Evolutionary conservation across 2,888 invertebrate species (phyloP), one percentile per base, ranked within the genome.

Genomic region (Ochropleura leucogaster): DNA sequence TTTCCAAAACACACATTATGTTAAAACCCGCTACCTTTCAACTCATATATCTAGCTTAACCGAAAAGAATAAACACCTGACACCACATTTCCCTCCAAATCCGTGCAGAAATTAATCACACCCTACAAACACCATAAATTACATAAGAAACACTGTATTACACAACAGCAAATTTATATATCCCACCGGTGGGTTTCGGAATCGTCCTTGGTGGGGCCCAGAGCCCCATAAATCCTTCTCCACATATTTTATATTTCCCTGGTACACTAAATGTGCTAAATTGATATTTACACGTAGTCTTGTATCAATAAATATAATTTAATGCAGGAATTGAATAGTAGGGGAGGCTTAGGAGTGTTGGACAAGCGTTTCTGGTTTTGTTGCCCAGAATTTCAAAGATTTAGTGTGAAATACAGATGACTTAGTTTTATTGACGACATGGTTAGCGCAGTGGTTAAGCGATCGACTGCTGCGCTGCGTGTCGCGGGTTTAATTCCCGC

Each of bases 161-260:
- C 79, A 87, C 68, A 79, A 73, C 84, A 84, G 71, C 65, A 74
- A 79, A 87, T 87, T 83, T 85, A 87, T 87, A 74, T 76, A 79
- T 80, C 81, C 83, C 81, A 81, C 62, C 69, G 78, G 62, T 68
- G 83, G 80, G 85, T 46, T 79, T 75, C 71, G 66, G 78, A 86
- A 86, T 85, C 79, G 80, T 82, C 86, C 81, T 83, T 74, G 47
- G 83, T 59, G 79, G 78, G 74, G 83, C 77, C 70, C 68, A 80
- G 71, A 67, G 63, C 77, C 65, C 63, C 72, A 80, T 86, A 86
- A 86, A 86, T 85, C 81, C 85, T 72, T 88, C 86, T 84, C 74
- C 79, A 83, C 87, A 91, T 92, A 91, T 91, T 92, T 92, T 91
- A 91, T 91, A 90, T 89, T 90, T 89, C 85, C 87, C 83, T 85